Evolutionary conservation across 2,888 invertebrate genomes (phyloP), one percentile per base, ranked within the genome.

Genomic region (Calephelis perditalis): DNA sequence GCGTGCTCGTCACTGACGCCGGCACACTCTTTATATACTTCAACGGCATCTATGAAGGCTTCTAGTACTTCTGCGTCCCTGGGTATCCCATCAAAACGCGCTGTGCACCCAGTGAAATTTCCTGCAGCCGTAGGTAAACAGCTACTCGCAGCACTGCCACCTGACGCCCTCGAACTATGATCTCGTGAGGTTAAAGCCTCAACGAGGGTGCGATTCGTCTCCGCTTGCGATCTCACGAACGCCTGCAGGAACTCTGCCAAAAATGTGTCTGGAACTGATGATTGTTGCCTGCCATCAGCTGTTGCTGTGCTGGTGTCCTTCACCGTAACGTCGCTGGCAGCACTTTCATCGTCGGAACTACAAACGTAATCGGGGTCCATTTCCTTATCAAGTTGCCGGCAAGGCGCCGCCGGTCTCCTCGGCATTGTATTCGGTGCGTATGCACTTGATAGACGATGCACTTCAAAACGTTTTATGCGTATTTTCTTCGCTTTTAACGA

Each of bases 11-110:
- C 65, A 5, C 57, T 63, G 26, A 67, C 60, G 45, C 55, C 12
- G 3, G 61, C n/a, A 40, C 68, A 68, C 12, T 68, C 68, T 43
- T 65, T 65, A 52, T 62, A 67, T 3, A 62, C 36, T 45, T 63
- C 26, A 5, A 63, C 58, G 5, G 62, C 60, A 46, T 66, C 65
- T 7, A 66, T 46, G 47, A 68, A 68, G 3, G 68, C 66, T 44
- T 64, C 67, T 8, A 67, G 5, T 4, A n/a, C 57, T 7, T 60
- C 63, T n/a, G 61, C 60, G 49, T 63, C 60, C 11, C 36, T 43
- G 0, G 56, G 5, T 10, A 12, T 12, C 4, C 57, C 63, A 40
- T 60, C 49, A 26, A 66, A 66, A 0, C 66, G 46, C 12, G 12
- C 10, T 12, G 46, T 46, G 5, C 46, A 46, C 7, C 12, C 12